These are phyloP conservation scores for Cabera pusaria DNA, from an alignment of 2,888 invertebrate species.

Conservation along the genomic window DNA sequence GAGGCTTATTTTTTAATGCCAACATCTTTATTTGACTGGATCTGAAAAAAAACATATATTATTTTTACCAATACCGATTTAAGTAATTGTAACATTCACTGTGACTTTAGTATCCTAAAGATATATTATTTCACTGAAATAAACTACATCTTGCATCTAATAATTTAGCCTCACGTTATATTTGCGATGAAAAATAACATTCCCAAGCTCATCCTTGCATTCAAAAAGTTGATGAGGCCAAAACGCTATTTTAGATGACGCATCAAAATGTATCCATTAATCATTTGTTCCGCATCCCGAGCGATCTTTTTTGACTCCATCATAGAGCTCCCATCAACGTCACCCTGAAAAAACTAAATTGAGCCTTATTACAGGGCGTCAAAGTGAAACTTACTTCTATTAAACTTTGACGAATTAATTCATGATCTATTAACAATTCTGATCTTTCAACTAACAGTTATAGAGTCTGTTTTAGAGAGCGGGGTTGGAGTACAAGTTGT, in stretches of 20 bases:
- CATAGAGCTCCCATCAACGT: constrained; percentile 8
- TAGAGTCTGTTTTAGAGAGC: constrained; percentile 2
- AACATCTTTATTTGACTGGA: too few relatives aligned
- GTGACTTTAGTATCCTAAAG: too few relatives aligned
- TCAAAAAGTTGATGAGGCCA: constrained; percentile 7
- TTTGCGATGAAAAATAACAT: too few relatives aligned
- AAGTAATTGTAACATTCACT: too few relatives aligned
- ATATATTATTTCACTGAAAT: too few relatives aligned
- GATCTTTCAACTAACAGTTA: too few relatives aligned
- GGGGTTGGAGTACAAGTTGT: constrained; percentile 1
- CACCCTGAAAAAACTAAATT: background rate
- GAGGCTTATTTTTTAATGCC: too few relatives aligned
- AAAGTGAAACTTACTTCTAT: background rate
- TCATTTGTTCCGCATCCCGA: constrained; percentile 22
- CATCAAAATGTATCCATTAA: constrained; percentile 14
- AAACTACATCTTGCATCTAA: too few relatives aligned
- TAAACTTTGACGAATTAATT: background rate
- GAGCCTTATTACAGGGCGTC: constrained; percentile 1
- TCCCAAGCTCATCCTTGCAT: constrained; percentile 4
- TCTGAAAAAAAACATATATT: too few relatives aligned
- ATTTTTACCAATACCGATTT: too few relatives aligned
- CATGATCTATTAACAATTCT: too few relatives aligned
- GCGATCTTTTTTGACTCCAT: constrained; percentile 13
- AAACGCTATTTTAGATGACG: constrained; percentile 10
- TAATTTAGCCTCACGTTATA: too few relatives aligned